A percentile compares a stretch with the other conserved stretches of the same genome.
Conservation (phyloP, 1,140 invertebrate species). For the Lethrus apterus region DNA sequence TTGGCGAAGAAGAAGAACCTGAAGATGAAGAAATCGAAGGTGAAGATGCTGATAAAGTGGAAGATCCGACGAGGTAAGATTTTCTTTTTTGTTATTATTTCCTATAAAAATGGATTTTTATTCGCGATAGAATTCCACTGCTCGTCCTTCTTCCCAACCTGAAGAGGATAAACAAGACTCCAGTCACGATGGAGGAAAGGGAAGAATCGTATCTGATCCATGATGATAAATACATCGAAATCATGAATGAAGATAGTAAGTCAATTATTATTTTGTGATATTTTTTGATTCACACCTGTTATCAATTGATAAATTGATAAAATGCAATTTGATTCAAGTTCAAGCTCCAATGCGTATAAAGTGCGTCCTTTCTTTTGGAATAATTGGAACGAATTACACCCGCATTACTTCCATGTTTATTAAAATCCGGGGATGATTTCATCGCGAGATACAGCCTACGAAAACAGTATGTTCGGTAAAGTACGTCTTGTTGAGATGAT, state of each 20-base stretch:
- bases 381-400: too few species aligned
- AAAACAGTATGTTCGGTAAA: too few species aligned
- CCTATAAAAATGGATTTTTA: too few species aligned
- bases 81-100: neutral
- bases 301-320: too few species aligned
- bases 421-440: too few species aligned
- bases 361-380: too few species aligned
- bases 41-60: slow-evolving; percentile 32
- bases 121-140: slow-evolving; percentile 42
- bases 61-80: slow-evolving; percentile 17
- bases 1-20: slow-evolving; percentile 32
- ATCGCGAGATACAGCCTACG: too few species aligned
- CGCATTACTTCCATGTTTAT: too few species aligned
- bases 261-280: neutral
- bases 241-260: slow-evolving; percentile 33
- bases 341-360: neutral
- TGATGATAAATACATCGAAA: slow-evolving; percentile 27
- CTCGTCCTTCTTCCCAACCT: slow-evolving; percentile 43
- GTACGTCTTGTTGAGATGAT: too few species aligned
- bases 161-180: slow-evolving; percentile 45
- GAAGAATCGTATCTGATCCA: slow-evolving; percentile 29
- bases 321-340: too few species aligned
- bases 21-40: slow-evolving; percentile 26
- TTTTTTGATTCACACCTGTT: too few species aligned
- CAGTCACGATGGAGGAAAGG: slow-evolving; percentile 44